Evolutionary conservation across 2,888 invertebrate genomes (phyloP).

Genomic region (Limenitis camilla): DNA sequence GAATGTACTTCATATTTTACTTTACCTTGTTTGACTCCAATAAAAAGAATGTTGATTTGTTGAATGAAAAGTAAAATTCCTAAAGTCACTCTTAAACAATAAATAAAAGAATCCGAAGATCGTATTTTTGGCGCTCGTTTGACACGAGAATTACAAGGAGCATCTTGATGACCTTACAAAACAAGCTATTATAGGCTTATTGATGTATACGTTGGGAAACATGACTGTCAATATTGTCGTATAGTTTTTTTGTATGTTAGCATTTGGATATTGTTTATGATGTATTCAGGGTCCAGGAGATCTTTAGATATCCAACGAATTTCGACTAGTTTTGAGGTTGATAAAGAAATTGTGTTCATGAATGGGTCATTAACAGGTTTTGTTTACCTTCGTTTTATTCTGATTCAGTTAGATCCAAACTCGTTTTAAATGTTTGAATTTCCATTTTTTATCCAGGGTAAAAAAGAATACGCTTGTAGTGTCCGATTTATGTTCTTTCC

Average conservation of each 20-base stretch:
- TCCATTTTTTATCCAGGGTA: constrained; percentile 16
- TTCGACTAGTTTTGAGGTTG: too few relatives aligned
- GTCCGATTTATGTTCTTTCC: constrained; percentile 32
- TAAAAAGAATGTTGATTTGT: too few relatives aligned
- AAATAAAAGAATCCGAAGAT: too few relatives aligned
- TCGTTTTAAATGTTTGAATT: constrained; percentile 13
- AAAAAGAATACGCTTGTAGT: constrained; percentile 19
- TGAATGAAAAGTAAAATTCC: too few relatives aligned
- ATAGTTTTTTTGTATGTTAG: background rate
- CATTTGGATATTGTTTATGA: background rate
- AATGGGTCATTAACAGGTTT: background rate
- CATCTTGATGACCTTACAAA: constrained; percentile 10
- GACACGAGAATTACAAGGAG: constrained; percentile 3
- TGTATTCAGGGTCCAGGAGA: background rate
- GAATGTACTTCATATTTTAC: too few relatives aligned
- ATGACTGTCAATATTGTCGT: constrained; percentile 12
- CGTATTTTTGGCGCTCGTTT: constrained; percentile 1
- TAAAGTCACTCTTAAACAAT: too few relatives aligned
- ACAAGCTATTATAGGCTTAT: constrained; percentile 9
- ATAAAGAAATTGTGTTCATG: too few relatives aligned
- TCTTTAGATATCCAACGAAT: too few relatives aligned
- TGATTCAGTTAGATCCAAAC: background rate
- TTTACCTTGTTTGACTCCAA: too few relatives aligned
- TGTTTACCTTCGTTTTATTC: background rate
- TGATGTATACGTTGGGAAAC: background rate